phyloP scores from a whole-genome alignment of 2,888 invertebrate species.

The Ramazzottius varieornatus region DNA sequence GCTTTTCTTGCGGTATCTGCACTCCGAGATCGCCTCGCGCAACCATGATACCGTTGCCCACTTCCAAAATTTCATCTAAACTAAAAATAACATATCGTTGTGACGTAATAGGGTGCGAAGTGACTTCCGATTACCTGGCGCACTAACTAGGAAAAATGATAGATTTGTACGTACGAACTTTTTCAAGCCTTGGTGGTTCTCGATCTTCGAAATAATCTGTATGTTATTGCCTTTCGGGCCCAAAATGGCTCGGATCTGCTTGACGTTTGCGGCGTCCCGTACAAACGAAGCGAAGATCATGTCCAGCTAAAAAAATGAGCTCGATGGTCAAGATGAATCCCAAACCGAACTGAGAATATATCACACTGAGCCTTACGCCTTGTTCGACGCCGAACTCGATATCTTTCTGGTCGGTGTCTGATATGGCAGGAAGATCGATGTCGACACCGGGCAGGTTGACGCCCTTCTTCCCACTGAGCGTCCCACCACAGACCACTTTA shows the following conservation, averaged over 20 bases:
- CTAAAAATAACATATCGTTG: constrained; percentile 15
- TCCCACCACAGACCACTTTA: constrained; percentile 7
- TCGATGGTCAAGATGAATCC: not conserved
- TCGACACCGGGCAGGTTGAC: constrained; percentile 8
- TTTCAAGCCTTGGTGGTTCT: constrained; percentile 7
- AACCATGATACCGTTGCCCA: constrained; percentile 29
- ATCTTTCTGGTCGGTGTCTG: constrained; percentile 8
- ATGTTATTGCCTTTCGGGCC: constrained; percentile 8
- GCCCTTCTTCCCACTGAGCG: constrained; percentile 8
- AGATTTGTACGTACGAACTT: too few species aligned
- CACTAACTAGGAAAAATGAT: too few species aligned
- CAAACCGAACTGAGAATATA: not conserved
- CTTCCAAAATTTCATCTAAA: constrained; percentile 26
- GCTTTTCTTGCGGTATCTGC: constrained; percentile 27
- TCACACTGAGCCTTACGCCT: not conserved
- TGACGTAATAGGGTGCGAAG: too few species aligned
- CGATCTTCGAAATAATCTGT: constrained; percentile 8
- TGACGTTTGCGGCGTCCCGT: constrained; percentile 7
- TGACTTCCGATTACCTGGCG: too few species aligned
- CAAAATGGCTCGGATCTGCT: constrained; percentile 5
- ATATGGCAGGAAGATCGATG: constrained; percentile 9
- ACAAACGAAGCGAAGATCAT: constrained; percentile 9
- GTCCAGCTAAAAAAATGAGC: constrained; percentile 7
- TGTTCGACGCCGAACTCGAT: constrained; percentile 8
- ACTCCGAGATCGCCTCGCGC: constrained; percentile 30